Evolutionary conservation across 2,888 invertebrate genomes (phyloP).

Genomic region (Ecliptopera silaceata): DNA sequence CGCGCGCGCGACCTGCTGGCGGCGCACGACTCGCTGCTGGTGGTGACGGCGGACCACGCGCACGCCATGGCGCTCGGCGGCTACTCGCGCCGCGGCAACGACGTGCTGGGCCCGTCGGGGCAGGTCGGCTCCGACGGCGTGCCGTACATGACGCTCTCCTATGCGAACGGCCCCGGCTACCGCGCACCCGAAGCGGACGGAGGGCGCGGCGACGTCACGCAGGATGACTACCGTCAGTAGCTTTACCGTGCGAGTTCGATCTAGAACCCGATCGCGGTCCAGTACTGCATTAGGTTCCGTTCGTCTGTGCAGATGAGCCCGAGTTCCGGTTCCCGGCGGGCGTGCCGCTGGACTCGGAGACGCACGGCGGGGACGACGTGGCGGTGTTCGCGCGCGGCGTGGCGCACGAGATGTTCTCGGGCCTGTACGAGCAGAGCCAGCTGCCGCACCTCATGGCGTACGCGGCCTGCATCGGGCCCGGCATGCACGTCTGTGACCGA

Average conservation of each 20-base stretch:
- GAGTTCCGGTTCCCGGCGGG: conserved; percentile 52
- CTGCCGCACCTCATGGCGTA: conserved; percentile 89
- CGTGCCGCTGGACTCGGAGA: conserved; percentile 83
- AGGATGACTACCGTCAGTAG: conserved; percentile 58
- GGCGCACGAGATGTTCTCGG: conserved; percentile 88
- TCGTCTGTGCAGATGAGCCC: too few relatives aligned
- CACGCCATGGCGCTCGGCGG: conserved; percentile 85
- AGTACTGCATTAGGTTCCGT: too few relatives aligned
- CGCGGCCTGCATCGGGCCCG: conserved; percentile 87
- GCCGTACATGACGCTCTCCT: conserved; percentile 83
- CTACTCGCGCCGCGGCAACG: conserved; percentile 2
- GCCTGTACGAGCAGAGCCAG: conserved; percentile 89
- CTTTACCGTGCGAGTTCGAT: not conserved
- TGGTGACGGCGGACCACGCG: conserved; percentile 90
- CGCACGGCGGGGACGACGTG: conserved; percentile 92
- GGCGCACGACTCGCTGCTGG: conserved; percentile 85
- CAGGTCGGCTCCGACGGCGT: conserved; percentile 63
- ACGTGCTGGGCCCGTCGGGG: not conserved
- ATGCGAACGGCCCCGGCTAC: conserved; percentile 70
- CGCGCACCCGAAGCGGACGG: conserved; percentile 59
- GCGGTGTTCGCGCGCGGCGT: conserved; percentile 88
- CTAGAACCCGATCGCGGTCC: too few relatives aligned
- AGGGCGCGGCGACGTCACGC: conserved; percentile 75
- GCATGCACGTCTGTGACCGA: conserved; percentile 45
- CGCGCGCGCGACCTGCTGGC: conserved; percentile 69